Evolutionary conservation across 35 echinoderm and acorn worm species (phyloP), one percentile per base, ranked within the genome.

Genomic region (Apostichopus japonicus): DNA sequence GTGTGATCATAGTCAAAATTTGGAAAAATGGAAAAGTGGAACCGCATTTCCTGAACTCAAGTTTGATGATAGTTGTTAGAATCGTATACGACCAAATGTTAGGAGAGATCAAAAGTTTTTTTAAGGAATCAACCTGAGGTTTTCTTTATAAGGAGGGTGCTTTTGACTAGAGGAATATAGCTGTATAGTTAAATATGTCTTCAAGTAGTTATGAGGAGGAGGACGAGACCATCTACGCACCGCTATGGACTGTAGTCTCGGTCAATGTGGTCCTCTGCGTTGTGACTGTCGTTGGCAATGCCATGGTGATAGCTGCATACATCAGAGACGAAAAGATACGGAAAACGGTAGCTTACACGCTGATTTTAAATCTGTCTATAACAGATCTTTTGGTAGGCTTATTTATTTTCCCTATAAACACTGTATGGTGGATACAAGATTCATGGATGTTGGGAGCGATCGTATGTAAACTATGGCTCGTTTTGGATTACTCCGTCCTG

Each of bases 371-470:
- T 83, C 71, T 96, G 6, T 79, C 92, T 11, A 88, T 96, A 1
- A 87, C 92, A 8, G 95, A 96, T 94, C 87, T 96, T 24, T 92
- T 96, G 15, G 92, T 94, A 15, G 95, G 95, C 0, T 11, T 82
- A 1, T 94, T 96, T 56, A 92, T 90, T 65, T 77, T 91, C 70
- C 92, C 93, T 8, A 55, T 96, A 2, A 92, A 94, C 80, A 78
- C 83, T 11, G 11, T 75, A 54, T 96, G 95, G 95, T 73, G 80
- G 65, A 19, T 96, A 1, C 23, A 54, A 15, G 95, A 80, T 8
- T 44, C 33, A 16, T 96, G 95, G 95, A 87, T 55, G 11, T 88
- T 94, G 23, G 95, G 95, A 8, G 83, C 88, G 25, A 92, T 92
- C 27, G 56, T 75, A 1, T 96, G 95, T 71, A 94, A 96, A 86